These are phyloP conservation scores for Aethes cnicana DNA, from an alignment of 2,888 invertebrate species.

Conservation along the genomic window DNA sequence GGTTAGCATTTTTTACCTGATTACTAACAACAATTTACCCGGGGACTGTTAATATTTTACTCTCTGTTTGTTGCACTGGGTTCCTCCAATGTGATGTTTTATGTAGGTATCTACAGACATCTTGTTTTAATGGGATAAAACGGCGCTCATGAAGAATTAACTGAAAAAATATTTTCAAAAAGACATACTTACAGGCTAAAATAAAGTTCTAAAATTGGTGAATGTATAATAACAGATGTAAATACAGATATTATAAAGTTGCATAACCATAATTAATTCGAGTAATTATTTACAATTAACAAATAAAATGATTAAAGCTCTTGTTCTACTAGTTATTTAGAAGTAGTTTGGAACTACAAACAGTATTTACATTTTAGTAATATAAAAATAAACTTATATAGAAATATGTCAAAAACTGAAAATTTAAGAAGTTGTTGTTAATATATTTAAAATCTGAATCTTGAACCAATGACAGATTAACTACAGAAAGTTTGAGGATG, in stretches of 20 bases:
- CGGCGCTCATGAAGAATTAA: not conserved
- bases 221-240: too few species aligned
- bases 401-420: too few species aligned
- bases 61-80: not conserved
- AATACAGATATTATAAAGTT: too few species aligned
- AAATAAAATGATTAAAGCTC: too few species aligned
- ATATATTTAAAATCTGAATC: slow-evolving; percentile 7
- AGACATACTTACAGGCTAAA: slow-evolving; percentile 18
- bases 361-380: not conserved
- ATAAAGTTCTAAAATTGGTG: too few species aligned
- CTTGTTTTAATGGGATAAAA: not conserved
- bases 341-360: too few species aligned
- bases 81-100: not conserved
- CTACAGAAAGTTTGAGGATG: too few species aligned
- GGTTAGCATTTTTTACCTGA: slow-evolving; percentile 10
- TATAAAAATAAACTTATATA: too few species aligned
- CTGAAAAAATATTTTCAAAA: slow-evolving; percentile 7
- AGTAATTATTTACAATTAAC: too few species aligned
- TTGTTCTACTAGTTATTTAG: too few species aligned
- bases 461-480: slow-evolving; percentile 12
- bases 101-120: not conserved
- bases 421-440: not conserved
- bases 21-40: not conserved
- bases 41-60: not conserved
- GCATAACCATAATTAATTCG: too few species aligned